Evolutionary conservation across 2,888 invertebrate genomes (phyloP).

Genomic region (Spisula subtruncata): DNA sequence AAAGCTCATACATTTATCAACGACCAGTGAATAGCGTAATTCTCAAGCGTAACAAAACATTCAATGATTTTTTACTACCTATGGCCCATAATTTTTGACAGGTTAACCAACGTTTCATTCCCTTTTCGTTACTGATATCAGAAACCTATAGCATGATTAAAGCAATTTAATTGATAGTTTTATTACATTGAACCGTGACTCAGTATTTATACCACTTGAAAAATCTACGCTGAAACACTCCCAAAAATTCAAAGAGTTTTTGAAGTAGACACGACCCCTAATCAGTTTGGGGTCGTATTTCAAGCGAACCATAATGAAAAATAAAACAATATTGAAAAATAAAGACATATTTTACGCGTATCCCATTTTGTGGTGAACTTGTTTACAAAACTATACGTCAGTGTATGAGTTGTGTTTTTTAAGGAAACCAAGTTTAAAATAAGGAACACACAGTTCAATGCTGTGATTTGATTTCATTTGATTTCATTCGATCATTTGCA

Average conservation of each 20-base stretch:
- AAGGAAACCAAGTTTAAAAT: background rate
- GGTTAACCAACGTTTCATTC: background rate
- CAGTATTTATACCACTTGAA: conserved; percentile 25
- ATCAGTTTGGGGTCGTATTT: background rate
- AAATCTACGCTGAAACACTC: background rate
- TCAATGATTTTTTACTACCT: background rate
- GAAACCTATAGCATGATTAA: conserved; percentile 8
- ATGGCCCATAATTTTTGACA: conserved; percentile 19
- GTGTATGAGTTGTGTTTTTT: background rate
- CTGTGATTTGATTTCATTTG: too few species aligned
- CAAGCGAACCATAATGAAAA: background rate
- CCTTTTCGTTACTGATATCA: conserved; percentile 2
- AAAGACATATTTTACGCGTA: too few species aligned
- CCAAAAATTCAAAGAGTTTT: background rate
- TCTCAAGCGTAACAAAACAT: background rate
- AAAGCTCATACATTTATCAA: background rate
- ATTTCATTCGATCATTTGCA: too few species aligned
- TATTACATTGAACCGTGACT: conserved; percentile 15
- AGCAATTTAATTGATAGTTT: conserved; percentile 24
- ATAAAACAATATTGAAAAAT: background rate
- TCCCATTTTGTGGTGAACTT: background rate
- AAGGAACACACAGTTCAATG: background rate
- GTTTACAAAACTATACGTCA: background rate
- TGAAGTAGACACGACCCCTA: background rate
- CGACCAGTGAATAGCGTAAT: background rate